Conservation (phyloP, 2,888 invertebrate genomes). For the Arge pagana region DNA sequence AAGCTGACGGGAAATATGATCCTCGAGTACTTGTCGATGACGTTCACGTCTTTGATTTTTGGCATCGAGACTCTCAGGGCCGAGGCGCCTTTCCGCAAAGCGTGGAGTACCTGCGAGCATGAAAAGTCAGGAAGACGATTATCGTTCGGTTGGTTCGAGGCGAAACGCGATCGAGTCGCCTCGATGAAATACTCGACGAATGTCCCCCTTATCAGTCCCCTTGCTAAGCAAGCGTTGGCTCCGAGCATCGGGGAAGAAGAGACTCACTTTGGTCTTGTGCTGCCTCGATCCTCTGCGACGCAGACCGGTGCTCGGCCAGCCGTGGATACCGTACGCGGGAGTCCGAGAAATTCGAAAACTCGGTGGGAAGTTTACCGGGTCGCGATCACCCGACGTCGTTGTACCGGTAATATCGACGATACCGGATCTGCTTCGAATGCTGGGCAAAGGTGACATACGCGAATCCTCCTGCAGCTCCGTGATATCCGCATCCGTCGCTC, state of each 20-base stretch:
- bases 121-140: too few species aligned
- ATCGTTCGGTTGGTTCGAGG: too few species aligned
- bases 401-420: slow-evolving; percentile 53
- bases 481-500: slow-evolving; percentile 70
- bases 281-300: slow-evolving; percentile 50
- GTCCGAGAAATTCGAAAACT: slow-evolving; percentile 75
- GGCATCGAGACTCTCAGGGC: slow-evolving; percentile 88
- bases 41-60: slow-evolving; percentile 96
- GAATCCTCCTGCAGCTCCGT: slow-evolving; percentile 90
- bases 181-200: slow-evolving; percentile 16
- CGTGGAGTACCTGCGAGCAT: slow-evolving; percentile 77
- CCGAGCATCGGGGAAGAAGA: too few species aligned
- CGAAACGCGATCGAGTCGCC: too few species aligned
- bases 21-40: slow-evolving; percentile 96
- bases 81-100: slow-evolving; percentile 81
- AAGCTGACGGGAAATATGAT: slow-evolving; percentile 96
- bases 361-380: slow-evolving; percentile 73
- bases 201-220: slow-evolving; percentile 64
- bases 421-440: slow-evolving; percentile 67
- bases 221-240: slow-evolving; percentile 63
- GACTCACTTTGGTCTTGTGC: slow-evolving; percentile 52
- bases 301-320: slow-evolving; percentile 49
- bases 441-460: slow-evolving; percentile 83
- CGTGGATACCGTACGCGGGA: slow-evolving; percentile 50
- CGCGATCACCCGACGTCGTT: slow-evolving; percentile 59